Conservation (phyloP, 1,140 invertebrate genomes). For the Habropoda laboriosa region DNA sequence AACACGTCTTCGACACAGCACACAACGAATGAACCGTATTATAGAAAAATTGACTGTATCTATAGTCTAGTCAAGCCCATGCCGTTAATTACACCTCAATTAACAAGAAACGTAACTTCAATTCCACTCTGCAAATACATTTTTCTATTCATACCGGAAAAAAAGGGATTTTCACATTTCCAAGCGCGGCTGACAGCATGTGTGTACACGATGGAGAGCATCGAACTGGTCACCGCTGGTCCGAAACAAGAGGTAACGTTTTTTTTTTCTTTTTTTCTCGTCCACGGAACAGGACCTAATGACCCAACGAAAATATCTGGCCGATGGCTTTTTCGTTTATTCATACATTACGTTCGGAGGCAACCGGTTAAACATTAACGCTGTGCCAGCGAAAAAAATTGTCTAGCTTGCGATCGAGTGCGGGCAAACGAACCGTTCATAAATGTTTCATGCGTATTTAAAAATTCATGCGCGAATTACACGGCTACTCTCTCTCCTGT, state of each 20-base stretch:
- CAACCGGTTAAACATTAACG: constrained; percentile 3
- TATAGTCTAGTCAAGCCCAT: not conserved
- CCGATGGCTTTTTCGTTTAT: too few relatives aligned
- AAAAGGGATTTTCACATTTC: not conserved
- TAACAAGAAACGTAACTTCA: not conserved
- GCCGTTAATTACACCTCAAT: not conserved
- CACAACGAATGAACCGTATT: not conserved
- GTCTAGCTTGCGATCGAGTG: not conserved
- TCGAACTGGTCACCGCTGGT: too few relatives aligned
- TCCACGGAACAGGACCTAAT: too few relatives aligned
- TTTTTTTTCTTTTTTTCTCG: too few relatives aligned
- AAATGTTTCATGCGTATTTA: constrained; percentile 9
- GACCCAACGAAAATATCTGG: not conserved
- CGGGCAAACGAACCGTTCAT: not conserved
- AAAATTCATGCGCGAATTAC: constrained; percentile 5
- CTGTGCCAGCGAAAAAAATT: not conserved
- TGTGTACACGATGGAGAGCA: too few relatives aligned
- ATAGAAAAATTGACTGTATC: too few relatives aligned
- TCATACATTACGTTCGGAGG: not conserved
- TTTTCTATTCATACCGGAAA: not conserved
- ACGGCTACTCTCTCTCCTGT: too few relatives aligned
- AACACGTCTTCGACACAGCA: too few relatives aligned
- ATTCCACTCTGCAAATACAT: not conserved
- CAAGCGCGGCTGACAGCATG: too few relatives aligned
- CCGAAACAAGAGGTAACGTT: too few relatives aligned